Conservation (phyloP, 2,113 vertebrate genomes). For the Halcyon senegalensis region DNA sequence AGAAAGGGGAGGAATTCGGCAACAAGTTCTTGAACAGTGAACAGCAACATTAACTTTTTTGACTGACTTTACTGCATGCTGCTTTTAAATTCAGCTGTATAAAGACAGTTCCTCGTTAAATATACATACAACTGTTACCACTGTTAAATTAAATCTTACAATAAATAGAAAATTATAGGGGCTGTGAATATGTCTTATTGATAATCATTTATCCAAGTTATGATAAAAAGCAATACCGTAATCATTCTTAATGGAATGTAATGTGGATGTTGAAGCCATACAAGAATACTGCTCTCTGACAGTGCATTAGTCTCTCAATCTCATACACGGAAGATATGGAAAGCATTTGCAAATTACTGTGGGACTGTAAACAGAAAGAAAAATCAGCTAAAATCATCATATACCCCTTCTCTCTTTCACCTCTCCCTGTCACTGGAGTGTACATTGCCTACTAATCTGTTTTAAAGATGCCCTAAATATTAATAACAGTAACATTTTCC, state of each 20-base stretch:
- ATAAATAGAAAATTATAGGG: background rate
- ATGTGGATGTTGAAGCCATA: background rate
- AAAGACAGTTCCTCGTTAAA: background rate
- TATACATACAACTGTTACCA: background rate
- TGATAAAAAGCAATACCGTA: background rate
- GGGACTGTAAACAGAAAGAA: background rate
- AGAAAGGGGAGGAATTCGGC: background rate
- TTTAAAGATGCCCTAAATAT: background rate
- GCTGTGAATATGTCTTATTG: background rate
- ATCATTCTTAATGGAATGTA: background rate
- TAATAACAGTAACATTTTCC: background rate
- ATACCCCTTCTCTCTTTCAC: background rate
- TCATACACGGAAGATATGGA: background rate
- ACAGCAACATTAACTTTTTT: background rate
- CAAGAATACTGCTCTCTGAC: background rate
- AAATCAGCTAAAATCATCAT: background rate
- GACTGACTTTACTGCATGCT: background rate
- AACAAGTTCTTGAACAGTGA: background rate
- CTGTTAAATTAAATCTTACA: background rate
- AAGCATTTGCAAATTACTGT: background rate
- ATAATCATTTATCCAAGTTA: background rate
- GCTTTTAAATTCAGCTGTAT: background rate
- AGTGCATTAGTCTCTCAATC: background rate
- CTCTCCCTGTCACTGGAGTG: background rate
- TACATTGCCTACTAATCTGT: background rate